Conservation (phyloP, 2,797 vertebrate genomes). For the Rachycentron canadum region DNA sequence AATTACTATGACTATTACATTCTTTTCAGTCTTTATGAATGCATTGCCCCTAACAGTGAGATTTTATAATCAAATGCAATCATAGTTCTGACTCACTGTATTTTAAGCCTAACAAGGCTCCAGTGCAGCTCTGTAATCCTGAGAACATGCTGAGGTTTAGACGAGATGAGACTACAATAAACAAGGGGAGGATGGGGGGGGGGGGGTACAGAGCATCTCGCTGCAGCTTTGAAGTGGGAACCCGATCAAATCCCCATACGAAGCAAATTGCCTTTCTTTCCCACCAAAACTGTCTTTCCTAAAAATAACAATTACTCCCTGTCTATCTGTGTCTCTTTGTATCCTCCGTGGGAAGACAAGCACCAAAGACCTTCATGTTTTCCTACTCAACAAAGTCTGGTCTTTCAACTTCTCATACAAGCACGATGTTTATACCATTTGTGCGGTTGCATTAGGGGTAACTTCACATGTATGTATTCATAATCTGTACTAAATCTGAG, state of each 20-base stretch:
- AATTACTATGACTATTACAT: not conserved
- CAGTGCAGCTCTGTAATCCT: constrained; percentile 54
- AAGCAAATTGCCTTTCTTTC: constrained; percentile 63
- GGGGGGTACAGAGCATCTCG: constrained; percentile 37
- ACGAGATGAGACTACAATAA: constrained; percentile 64
- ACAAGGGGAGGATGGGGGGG: constrained; percentile 46
- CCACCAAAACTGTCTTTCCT: constrained; percentile 60
- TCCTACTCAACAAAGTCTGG: constrained; percentile 20
- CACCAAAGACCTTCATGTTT: constrained; percentile 28
- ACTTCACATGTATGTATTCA: not conserved
- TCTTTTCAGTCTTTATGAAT: not conserved
- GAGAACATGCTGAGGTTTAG: constrained; percentile 66
- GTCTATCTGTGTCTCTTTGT: constrained; percentile 20
- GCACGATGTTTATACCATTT: not conserved
- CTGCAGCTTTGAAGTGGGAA: constrained; percentile 74
- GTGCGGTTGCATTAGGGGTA: not conserved
- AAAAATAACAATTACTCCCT: constrained; percentile 68
- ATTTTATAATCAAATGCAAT: constrained; percentile 34
- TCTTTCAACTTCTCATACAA: constrained; percentile 31
- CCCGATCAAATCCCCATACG: constrained; percentile 65
- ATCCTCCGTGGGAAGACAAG: constrained; percentile 54
- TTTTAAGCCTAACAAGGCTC: constrained; percentile 48
- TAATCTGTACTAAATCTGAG: not conserved
- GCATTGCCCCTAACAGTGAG: not conserved
- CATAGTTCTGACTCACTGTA: constrained; percentile 2